A percentile compares a stretch with the other conserved stretches of the same genome.
phyloP scores from a whole-genome alignment of 2,113 vertebrate species.

The Catharus fuscescens region DNA sequence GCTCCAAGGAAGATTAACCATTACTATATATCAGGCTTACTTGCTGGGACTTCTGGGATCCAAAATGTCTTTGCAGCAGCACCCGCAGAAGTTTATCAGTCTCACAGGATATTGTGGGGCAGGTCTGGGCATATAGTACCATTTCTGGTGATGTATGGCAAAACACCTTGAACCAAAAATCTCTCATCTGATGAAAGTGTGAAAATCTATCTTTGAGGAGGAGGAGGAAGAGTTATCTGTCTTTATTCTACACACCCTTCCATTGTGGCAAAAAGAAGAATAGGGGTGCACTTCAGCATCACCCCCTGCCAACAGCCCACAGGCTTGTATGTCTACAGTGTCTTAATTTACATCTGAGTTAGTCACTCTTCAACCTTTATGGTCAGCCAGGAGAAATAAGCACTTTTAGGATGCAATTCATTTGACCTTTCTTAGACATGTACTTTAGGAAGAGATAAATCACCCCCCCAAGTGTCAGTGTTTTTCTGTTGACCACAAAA shows the following conservation, averaged over 20 bases:
- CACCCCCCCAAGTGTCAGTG: neutral
- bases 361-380: conserved; percentile 17
- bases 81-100: neutral
- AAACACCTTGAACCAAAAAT: neutral
- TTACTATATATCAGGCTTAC: neutral
- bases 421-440: conserved; percentile 40
- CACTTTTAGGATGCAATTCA: conserved; percentile 25
- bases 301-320: neutral
- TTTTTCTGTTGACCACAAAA: conserved; percentile 6
- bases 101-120: neutral
- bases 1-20: neutral
- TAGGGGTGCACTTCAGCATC: neutral
- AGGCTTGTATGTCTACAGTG: neutral
- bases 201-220: neutral
- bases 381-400: conserved; percentile 5
- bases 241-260: neutral
- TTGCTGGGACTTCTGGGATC: neutral
- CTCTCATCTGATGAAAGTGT: neutral
- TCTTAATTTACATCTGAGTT: conserved; percentile 26
- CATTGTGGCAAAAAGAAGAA: neutral
- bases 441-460: conserved; percentile 45
- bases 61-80: neutral
- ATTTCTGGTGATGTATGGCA: neutral
- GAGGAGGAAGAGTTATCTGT: neutral
- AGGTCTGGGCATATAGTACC: neutral